Evolutionary conservation across 1,140 invertebrate genomes (phyloP).

Genomic region (Plectus sambesii): DNA sequence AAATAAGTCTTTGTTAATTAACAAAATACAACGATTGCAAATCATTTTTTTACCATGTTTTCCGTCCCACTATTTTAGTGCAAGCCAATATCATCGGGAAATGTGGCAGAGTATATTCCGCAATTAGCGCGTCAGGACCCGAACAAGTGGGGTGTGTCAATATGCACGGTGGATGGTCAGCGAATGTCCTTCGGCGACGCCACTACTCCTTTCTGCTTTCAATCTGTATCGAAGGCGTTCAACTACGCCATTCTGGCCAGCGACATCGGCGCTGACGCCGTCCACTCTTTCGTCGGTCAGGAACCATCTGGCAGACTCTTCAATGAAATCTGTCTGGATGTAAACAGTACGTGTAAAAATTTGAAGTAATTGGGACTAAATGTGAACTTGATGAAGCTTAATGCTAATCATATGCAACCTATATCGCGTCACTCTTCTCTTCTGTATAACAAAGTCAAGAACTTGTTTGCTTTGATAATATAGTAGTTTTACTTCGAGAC

Average conservation of each 20-base stretch:
- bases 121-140: conserved; percentile 46
- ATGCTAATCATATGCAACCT: too few relatives aligned
- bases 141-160: conserved; percentile 48
- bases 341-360: conserved; percentile 69
- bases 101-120: conserved; percentile 43
- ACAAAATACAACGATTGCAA: too few relatives aligned
- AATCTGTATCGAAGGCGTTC: conserved; percentile 62
- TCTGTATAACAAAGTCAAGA: too few relatives aligned
- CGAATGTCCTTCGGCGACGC: conserved; percentile 33
- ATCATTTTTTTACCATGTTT: too few relatives aligned
- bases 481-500: too few relatives aligned
- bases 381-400: too few relatives aligned
- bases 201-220: conserved; percentile 37
- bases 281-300: conserved; percentile 88
- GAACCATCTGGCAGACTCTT: conserved; percentile 91
- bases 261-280: conserved; percentile 70
- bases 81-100: too few relatives aligned
- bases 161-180: conserved; percentile 52
- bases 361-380: neutral
- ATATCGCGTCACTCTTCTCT: too few relatives aligned
- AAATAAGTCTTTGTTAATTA: too few relatives aligned
- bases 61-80: too few relatives aligned
- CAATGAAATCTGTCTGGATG: conserved; percentile 85
- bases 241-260: conserved; percentile 87
- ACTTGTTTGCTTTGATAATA: too few relatives aligned